Conservation (phyloP, 2,888 invertebrate genomes). For the Ptychoptera contaminata region DNA sequence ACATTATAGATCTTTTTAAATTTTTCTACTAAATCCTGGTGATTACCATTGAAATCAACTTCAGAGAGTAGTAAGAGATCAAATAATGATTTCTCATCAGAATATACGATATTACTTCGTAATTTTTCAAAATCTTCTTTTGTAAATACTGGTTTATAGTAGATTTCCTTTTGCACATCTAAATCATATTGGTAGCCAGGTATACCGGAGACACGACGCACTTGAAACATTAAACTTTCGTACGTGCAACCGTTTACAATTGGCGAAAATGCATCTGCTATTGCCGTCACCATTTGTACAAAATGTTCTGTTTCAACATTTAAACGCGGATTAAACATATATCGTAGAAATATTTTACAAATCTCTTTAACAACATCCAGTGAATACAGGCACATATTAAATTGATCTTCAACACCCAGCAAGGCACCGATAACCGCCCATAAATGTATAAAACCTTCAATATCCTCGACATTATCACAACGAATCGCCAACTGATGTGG, state of each 20-base stretch:
- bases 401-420: constrained; percentile 4
- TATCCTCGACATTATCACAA: background rate
- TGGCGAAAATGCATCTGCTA: background rate
- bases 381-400: constrained; percentile 1
- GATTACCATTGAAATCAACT: no score
- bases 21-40: no score
- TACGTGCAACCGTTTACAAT: background rate
- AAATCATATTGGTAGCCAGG: constrained; percentile 4
- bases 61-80: no score
- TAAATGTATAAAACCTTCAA: constrained; percentile 5
- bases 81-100: no score
- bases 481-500: background rate
- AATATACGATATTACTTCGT: no score
- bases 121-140: no score
- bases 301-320: background rate
- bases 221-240: background rate
- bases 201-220: background rate
- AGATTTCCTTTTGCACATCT: background rate
- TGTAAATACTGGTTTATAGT: no score
- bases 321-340: constrained; percentile 2
- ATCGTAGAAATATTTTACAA: background rate
- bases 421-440: constrained; percentile 2
- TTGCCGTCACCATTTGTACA: background rate
- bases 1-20: no score
- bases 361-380: background rate